phyloP scores from a whole-genome alignment of 2,113 vertebrate genomes.

The Nesospiza acunhae region DNA sequence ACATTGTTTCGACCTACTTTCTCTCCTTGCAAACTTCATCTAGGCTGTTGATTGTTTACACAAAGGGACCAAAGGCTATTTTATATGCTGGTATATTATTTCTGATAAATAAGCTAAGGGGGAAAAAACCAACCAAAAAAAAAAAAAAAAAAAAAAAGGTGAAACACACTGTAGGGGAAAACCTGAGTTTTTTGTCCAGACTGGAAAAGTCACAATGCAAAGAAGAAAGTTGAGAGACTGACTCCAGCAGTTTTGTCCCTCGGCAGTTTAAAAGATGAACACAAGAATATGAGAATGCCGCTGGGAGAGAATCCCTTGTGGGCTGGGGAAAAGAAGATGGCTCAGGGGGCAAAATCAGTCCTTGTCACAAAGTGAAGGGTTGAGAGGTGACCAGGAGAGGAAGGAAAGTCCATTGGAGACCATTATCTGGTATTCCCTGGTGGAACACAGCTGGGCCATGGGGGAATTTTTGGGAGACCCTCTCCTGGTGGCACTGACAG shows the following conservation, averaged over 20 bases:
- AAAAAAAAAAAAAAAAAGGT: neutral
- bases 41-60: neutral
- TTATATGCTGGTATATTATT: neutral
- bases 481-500: neutral
- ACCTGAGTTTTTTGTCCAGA: neutral
- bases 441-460: neutral
- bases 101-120: neutral
- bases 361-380: neutral
- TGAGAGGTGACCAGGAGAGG: neutral
- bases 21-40: neutral
- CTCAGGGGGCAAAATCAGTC: neutral
- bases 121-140: no score
- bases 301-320: neutral
- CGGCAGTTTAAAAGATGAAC: neutral
- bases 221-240: neutral
- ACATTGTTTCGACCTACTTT: slow-evolving; percentile 51
- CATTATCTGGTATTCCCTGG: fast-evolving
- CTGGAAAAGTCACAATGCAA: neutral
- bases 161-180: neutral
- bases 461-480: neutral
- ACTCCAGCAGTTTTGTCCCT: neutral
- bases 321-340: neutral
- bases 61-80: neutral
- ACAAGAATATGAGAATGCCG: neutral
- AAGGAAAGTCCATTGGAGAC: neutral